Percentiles rank a stretch among this genome's conserved stretches.
These are phyloP conservation scores for Lissonota sp. DNA, from an alignment of 2,888 invertebrate genomes.

Conservation along the genomic window DNA sequence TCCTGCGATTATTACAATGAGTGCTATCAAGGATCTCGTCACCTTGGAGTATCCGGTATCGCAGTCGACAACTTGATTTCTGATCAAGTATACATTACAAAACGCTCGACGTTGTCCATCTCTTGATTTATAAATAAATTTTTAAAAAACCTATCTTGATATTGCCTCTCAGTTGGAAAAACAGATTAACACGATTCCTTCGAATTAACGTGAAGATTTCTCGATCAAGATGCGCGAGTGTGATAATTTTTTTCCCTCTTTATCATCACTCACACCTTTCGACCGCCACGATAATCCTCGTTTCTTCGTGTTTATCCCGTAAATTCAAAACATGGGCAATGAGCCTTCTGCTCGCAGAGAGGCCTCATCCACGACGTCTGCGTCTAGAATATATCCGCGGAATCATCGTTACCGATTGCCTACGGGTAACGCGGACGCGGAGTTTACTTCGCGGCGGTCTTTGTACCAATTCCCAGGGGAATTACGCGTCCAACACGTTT, in stretches of 20 bases:
- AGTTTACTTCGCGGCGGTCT: slow-evolving; percentile 49
- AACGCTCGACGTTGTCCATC: not conserved
- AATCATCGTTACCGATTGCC: slow-evolving; percentile 62
- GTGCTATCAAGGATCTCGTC: not conserved
- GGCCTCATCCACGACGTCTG: slow-evolving; percentile 11
- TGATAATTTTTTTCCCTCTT: slow-evolving; percentile 32
- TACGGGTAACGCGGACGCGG: slow-evolving; percentile 43
- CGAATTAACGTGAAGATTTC: slow-evolving; percentile 48
- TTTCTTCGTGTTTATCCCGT: slow-evolving; percentile 22
- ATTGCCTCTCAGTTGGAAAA: no score
- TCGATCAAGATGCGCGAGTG: slow-evolving; percentile 38
- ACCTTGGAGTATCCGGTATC: slow-evolving; percentile 8
- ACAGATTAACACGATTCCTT: slow-evolving; percentile 13
- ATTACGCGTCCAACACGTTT: slow-evolving; percentile 58
- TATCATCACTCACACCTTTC: slow-evolving; percentile 6
- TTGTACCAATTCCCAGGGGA: slow-evolving; percentile 65
- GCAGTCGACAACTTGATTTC: not conserved
- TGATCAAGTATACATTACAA: not conserved
- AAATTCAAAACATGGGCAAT: slow-evolving; percentile 42
- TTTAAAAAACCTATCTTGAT: no score
- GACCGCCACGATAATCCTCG: not conserved
- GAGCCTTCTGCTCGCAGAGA: slow-evolving; percentile 32
- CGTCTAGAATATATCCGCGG: slow-evolving; percentile 46
- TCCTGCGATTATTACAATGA: not conserved
- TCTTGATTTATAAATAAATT: no score